Conservation (phyloP, 2,113 vertebrate species). For the Malurus cyaneus region DNA sequence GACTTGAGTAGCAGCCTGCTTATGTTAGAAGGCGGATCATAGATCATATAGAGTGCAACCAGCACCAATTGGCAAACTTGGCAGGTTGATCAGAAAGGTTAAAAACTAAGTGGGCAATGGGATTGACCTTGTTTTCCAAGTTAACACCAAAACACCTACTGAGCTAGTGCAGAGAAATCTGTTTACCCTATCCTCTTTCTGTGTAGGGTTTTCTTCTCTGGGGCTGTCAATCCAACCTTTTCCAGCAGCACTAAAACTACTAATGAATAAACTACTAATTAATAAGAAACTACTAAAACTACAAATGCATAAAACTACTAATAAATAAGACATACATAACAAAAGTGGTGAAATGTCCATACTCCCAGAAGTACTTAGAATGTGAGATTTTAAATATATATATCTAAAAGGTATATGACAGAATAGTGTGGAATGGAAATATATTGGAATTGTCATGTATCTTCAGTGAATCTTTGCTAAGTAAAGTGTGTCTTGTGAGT, state of each 20-base stretch:
- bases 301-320: no score
- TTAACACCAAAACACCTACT: not conserved
- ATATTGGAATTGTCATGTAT: not conserved
- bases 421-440: not conserved
- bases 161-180: not conserved
- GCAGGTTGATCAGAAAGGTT: not conserved
- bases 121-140: not conserved
- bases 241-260: not conserved
- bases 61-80: slow-evolving; percentile 11
- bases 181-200: not conserved
- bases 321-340: not conserved
- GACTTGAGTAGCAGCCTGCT: not conserved
- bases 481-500: not conserved
- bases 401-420: not conserved
- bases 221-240: not conserved
- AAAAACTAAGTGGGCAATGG: not conserved
- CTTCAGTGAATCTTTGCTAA: not conserved
- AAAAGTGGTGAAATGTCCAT: not conserved
- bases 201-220: not conserved
- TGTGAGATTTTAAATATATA: not conserved
- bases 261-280: no score
- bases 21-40: not conserved
- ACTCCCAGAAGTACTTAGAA: not conserved
- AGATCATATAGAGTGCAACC: not conserved
- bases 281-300: no score